phyloP scores from a whole-genome alignment of 2,113 vertebrate genomes.

The crab-eating macaque (Macaca fascicularis) region T2T-MFA8v1.1 NC_088375.1:27786001-27786500 shows the following conservation, averaged over 20 bases:
- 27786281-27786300: not conserved
- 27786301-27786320: too few species aligned
- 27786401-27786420: too few species aligned
- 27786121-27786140: not conserved
- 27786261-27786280: not conserved
- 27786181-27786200: not conserved
- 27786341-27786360: too few species aligned
- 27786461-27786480: too few species aligned
- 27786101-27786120: not conserved
- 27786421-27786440: too few species aligned
- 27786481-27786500: too few species aligned
- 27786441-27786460: too few species aligned
- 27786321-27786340: too few species aligned
- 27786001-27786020: not conserved
- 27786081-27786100: not conserved
- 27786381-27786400: too few species aligned
- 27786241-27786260: not conserved
- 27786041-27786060: not conserved
- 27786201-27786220: not conserved
- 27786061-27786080: not conserved
- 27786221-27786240: not conserved
- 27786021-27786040: not conserved
- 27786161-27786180: not conserved
- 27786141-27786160: not conserved
- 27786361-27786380: too few species aligned